phyloP scores from a whole-genome alignment of 2,113 vertebrate species.

The Camelus dromedarius region DNA sequence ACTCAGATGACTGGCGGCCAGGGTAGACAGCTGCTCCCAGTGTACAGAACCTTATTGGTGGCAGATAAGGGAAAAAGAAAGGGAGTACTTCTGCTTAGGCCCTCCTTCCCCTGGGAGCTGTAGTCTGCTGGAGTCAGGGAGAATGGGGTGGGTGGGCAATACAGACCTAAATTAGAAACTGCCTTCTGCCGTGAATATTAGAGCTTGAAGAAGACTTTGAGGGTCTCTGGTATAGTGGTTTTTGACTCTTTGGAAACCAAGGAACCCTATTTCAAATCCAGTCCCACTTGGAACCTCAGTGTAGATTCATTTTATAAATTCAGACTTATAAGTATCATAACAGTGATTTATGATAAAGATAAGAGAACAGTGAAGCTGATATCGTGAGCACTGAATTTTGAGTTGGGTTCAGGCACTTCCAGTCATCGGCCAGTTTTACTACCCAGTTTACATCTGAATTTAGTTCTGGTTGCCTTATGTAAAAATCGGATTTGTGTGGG shows the following conservation, averaged over 20 bases:
- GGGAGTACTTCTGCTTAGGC: background rate
- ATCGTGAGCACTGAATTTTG: background rate
- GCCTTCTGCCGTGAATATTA: background rate
- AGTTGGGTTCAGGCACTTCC: background rate
- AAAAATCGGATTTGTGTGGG: background rate
- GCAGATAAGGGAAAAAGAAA: background rate
- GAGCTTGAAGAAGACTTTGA: background rate
- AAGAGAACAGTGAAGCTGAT: background rate
- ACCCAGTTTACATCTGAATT: background rate
- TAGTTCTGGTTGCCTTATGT: conserved; percentile 19
- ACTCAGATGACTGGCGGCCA: background rate
- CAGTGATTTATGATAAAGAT: background rate
- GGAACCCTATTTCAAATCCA: background rate
- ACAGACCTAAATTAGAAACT: background rate
- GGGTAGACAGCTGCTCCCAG: background rate
- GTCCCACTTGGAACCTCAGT: background rate
- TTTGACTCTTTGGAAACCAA: background rate
- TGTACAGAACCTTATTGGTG: background rate
- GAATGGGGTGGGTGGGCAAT: background rate
- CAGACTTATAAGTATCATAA: background rate
- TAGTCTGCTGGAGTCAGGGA: background rate
- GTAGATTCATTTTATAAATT: background rate
- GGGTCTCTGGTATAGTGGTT: background rate
- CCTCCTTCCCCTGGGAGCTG: background rate
- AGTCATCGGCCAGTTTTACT: background rate